Percentiles rank a stretch among this genome's conserved stretches.
Evolutionary conservation across 2,888 invertebrate species (phyloP).

Genomic region (Nycteola revayana): DNA sequence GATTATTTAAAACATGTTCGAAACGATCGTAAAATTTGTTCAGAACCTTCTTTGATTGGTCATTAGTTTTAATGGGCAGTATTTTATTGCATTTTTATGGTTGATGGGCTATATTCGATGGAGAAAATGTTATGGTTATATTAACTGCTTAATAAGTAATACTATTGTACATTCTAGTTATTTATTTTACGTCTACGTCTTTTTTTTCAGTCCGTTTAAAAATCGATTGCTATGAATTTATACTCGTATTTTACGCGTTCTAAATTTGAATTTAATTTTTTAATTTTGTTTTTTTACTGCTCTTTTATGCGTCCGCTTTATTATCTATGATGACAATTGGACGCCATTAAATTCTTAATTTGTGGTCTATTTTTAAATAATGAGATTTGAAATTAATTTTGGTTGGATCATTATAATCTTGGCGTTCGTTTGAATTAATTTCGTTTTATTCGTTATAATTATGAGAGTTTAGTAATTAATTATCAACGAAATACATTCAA

Average conservation of each 20-base stretch:
- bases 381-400: too few species aligned
- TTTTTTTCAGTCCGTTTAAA: conserved; percentile 26
- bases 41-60: conserved; percentile 62
- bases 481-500: too few species aligned
- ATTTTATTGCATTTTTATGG: conserved; percentile 46
- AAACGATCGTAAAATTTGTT: conserved; percentile 59
- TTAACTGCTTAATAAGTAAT: conserved; percentile 42
- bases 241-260: conserved; percentile 8
- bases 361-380: conserved; percentile 16
- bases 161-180: conserved; percentile 16
- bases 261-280: conserved; percentile 19
- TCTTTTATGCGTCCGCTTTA: conserved; percentile 1
- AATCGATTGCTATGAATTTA: conserved; percentile 24
- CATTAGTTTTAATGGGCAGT: conserved; percentile 53
- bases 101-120: conserved; percentile 31
- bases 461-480: too few species aligned
- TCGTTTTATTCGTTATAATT: too few species aligned
- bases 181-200: conserved; percentile 24
- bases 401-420: too few species aligned
- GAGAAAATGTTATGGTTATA: conserved; percentile 26
- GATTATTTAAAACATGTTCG: conserved; percentile 61
- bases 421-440: too few species aligned
- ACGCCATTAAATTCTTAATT: conserved; percentile 8
- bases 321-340: conserved; percentile 20
- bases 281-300: conserved; percentile 10